phyloP scores from a whole-genome alignment of 2,113 vertebrate genomes.

The Cervus canadensis region DNA sequence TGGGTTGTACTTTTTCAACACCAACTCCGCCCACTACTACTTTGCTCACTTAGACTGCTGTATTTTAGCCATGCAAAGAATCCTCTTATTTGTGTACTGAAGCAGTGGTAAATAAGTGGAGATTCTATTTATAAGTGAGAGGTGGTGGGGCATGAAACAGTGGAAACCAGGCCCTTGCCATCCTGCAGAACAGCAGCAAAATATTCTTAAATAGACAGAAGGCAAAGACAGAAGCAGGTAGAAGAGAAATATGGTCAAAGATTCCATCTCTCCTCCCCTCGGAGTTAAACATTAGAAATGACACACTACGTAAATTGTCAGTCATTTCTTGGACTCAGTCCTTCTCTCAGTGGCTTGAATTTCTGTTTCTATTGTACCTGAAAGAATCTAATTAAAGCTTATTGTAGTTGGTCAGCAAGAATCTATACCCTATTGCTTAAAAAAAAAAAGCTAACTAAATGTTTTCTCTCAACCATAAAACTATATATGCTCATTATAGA shows the following conservation, averaged over 20 bases:
- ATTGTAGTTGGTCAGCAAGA: neutral
- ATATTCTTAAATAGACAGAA: neutral
- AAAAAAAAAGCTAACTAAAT: neutral
- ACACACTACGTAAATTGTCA: neutral
- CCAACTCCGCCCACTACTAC: neutral
- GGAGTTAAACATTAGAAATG: neutral
- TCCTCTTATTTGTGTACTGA: neutral
- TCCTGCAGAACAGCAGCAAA: neutral
- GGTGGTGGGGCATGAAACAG: neutral
- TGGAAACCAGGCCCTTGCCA: neutral
- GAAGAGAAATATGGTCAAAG: neutral
- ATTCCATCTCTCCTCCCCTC: neutral
- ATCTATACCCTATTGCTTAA: neutral
- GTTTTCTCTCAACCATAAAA: constrained; percentile 15
- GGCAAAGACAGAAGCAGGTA: neutral
- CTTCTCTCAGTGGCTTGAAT: neutral
- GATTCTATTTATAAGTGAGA: neutral
- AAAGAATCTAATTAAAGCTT: constrained; percentile 37
- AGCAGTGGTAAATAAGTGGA: neutral
- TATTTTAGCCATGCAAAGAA: neutral
- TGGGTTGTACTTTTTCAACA: constrained; percentile 59
- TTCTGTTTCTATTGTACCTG: constrained; percentile 27
- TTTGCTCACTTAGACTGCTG: constrained; percentile 32
- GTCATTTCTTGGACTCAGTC: neutral
- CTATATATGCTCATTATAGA: constrained; percentile 23